Percentiles rank a stretch among this genome's conserved stretches.
Conservation (phyloP, 2,797 vertebrate genomes). For the Jordanella pulchra region DNA sequence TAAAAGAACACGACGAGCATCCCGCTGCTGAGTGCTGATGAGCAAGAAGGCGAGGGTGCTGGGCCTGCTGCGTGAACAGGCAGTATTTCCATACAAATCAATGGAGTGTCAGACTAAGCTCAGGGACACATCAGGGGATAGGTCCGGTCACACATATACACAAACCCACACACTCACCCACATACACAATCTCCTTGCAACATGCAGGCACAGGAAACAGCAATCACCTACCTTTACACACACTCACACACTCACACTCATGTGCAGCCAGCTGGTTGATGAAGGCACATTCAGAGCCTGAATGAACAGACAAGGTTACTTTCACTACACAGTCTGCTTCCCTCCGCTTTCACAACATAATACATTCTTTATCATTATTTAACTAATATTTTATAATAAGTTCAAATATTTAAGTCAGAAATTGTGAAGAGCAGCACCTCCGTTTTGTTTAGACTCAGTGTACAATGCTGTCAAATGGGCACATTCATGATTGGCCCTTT, state of each 20-base stretch:
- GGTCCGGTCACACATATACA: slow-evolving; percentile 58
- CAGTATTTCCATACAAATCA: slow-evolving; percentile 82
- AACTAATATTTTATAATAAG: not conserved
- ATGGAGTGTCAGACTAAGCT: slow-evolving; percentile 67
- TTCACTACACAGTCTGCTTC: slow-evolving; percentile 41
- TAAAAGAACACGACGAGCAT: slow-evolving; percentile 54
- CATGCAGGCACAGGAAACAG: slow-evolving; percentile 48
- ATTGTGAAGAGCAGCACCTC: not conserved
- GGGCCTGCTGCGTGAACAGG: slow-evolving; percentile 72
- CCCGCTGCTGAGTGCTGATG: slow-evolving; percentile 70
- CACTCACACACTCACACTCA: slow-evolving; percentile 34
- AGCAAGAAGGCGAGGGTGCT: slow-evolving; percentile 48
- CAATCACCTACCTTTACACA: slow-evolving; percentile 55
- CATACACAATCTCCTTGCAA: slow-evolving; percentile 36
- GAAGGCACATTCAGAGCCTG: slow-evolving; percentile 36
- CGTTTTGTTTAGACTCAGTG: not conserved
- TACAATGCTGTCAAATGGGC: not conserved
- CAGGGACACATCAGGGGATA: slow-evolving; percentile 61
- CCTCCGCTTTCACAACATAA: not conserved
- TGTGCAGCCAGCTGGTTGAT: slow-evolving; percentile 43
- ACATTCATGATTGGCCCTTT: not conserved
- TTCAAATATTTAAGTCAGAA: not conserved
- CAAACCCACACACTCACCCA: slow-evolving; percentile 18
- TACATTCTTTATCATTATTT: not conserved
- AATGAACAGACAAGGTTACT: slow-evolving; percentile 47